These are phyloP conservation scores for Eristalis tenax DNA, from an alignment of 2,888 invertebrate species.

Conservation along the genomic window DNA sequence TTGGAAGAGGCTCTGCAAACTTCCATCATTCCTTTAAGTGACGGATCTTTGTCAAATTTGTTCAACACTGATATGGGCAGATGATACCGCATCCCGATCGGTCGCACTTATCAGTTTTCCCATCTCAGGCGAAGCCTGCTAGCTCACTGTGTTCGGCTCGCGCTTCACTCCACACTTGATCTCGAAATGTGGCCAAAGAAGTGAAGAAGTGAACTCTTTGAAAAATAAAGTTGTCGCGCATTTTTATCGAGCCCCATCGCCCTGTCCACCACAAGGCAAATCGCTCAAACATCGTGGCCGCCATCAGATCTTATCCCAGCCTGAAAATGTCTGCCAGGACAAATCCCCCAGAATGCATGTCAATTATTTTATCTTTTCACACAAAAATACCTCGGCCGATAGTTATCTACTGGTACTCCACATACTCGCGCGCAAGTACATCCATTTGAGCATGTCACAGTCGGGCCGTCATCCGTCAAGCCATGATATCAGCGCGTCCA, in stretches of 20 bases:
- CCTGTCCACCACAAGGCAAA: background rate
- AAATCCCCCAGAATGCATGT: constrained; percentile 39
- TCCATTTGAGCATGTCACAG: constrained; percentile 52
- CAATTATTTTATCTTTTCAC: constrained; percentile 57
- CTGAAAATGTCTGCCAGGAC: background rate
- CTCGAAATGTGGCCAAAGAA: background rate
- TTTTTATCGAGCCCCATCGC: constrained; percentile 28
- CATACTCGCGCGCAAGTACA: constrained; percentile 31
- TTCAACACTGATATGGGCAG: background rate
- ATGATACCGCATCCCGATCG: background rate
- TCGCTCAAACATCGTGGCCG: background rate
- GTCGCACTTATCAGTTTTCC: background rate
- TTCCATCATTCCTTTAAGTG: no score
- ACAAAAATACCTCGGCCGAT: constrained; percentile 58
- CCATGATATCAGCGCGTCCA: constrained; percentile 14
- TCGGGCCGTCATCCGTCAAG: constrained; percentile 32
- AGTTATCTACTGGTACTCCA: constrained; percentile 58
- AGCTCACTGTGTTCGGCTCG: background rate
- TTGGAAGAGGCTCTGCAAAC: no score
- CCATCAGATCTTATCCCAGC: constrained; percentile 38
- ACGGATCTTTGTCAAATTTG: no score
- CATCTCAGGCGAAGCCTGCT: background rate
- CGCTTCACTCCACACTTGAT: background rate
- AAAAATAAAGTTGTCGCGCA: constrained; percentile 55
- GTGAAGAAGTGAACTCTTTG: background rate